These are phyloP conservation scores for Drosophila serrata DNA, from an alignment of 1,140 invertebrate species.

Conservation along the genomic window DNA sequence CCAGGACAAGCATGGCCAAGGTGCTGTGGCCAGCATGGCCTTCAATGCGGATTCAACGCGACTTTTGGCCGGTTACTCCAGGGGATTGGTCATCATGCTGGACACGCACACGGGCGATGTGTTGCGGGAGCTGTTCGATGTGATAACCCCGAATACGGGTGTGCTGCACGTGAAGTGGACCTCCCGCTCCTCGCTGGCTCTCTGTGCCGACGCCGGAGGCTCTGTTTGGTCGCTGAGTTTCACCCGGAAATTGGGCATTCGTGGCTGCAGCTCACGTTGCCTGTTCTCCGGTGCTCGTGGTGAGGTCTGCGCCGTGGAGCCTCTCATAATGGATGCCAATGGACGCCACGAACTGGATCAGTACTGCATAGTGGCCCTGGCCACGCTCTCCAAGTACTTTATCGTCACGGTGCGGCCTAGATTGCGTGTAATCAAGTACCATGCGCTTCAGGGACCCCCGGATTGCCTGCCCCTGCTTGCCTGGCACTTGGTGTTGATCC, in stretches of 20 bases:
- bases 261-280: constrained; percentile 95
- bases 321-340: constrained; percentile 90
- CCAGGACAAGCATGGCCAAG: constrained; percentile 90
- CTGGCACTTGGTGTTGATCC: constrained; percentile 96
- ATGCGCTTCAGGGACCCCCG: constrained; percentile 87
- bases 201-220: constrained; percentile 97
- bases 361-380: constrained; percentile 95
- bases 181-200: constrained; percentile 88
- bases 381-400: constrained; percentile 96
- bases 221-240: constrained; percentile 98
- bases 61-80: constrained; percentile 93
- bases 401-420: constrained; percentile 94
- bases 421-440: constrained; percentile 86
- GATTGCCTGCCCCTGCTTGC: constrained; percentile 93
- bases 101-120: constrained; percentile 92
- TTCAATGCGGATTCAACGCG: constrained; percentile 95
- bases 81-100: constrained; percentile 94
- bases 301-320: constrained; percentile 95
- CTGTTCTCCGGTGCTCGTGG: constrained; percentile 97
- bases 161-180: constrained; percentile 94
- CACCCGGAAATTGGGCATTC: constrained; percentile 94
- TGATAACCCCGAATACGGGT: constrained; percentile 94
- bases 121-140: constrained; percentile 92
- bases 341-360: constrained; percentile 90
- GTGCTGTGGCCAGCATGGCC: constrained; percentile 93